Base-by-base conservation (phyloP, 1,140 invertebrate genomes). In the Plodia interpunctella region DNA sequence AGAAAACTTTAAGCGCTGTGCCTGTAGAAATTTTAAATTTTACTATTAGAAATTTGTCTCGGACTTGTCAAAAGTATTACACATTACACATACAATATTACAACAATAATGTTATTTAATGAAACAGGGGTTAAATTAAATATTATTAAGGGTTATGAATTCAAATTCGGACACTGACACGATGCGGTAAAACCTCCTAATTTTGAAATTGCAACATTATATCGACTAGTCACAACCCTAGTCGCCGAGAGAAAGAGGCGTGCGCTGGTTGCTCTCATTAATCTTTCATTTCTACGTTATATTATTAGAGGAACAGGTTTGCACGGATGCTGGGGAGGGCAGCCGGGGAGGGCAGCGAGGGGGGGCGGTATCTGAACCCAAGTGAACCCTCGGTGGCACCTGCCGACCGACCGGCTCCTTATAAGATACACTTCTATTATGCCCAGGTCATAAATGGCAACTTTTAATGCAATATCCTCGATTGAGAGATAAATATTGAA, bases 261-360 rank as follows among this genome's bases (percentile, higher is more conserved):
- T 86, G 80, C 83, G 64, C 81, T 67, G 82, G 83, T 84, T 88
- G 83, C 80, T 87, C 86, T 88, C 83, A 88, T 87, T 87, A 88
- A 84, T 88, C 83, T 86, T 87, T 86, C 82, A 80, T 88, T 86
- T 87, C 82, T 85, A 87, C 83, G 74, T 88, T 88, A 87, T 88
- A 88, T 88, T 88, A 87, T 87, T 87, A 85, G 83, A 86, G 80
- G 82, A 86, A 84, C 83, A 67, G 78, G 85, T 88, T 87, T 81
- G 85, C 83, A 78, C 83, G 83, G 83, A 87, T 84, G 80, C 81
- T 79, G 68, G 21, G 58, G 55, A 63, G 51, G 51, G 49, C 30
- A 62, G 21, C 21, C 21, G 21, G 21, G 21, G 21, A 11, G 35
- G 52, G 19, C 54, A 62, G 9, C 59, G 57, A 68, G 65, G 60